phyloP scores from a whole-genome alignment of 1,140 invertebrate genomes.

The Harlomillsia oculata region DNA sequence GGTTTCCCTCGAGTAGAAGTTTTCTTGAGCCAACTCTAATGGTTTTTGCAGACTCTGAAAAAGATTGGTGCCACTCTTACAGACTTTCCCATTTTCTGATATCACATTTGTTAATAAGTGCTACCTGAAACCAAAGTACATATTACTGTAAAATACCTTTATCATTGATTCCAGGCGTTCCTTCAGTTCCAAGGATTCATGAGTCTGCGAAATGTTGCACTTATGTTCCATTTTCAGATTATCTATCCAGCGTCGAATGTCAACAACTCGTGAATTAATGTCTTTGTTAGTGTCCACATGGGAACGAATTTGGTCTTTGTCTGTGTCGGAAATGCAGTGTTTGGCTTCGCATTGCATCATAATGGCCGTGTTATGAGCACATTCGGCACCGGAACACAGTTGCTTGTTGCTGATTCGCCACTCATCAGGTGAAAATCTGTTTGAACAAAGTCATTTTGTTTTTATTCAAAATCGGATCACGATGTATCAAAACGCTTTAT shows the following conservation, averaged over 20 bases:
- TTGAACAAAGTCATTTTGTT: not conserved
- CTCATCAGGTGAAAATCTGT: constrained; percentile 26
- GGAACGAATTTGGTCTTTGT: constrained; percentile 25
- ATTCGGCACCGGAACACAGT: constrained; percentile 26
- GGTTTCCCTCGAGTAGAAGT: constrained; percentile 19
- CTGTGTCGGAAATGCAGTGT: constrained; percentile 15
- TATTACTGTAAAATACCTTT: constrained; percentile 1
- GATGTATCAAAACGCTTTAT: not conserved
- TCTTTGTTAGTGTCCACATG: constrained; percentile 21
- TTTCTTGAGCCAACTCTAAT: constrained; percentile 26
- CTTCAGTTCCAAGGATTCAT: constrained; percentile 25
- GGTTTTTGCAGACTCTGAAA: constrained; percentile 21
- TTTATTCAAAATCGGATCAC: not conserved
- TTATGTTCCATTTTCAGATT: constrained; percentile 18
- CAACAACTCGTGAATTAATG: constrained; percentile 14
- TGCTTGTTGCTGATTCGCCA: constrained; percentile 30
- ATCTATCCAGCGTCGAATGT: constrained; percentile 13
- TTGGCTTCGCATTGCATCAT: constrained; percentile 20
- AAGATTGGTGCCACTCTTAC: not conserved
- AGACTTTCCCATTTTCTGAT: not conserved
- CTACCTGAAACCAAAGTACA: not conserved
- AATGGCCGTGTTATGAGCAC: constrained; percentile 23
- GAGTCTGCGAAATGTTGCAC: constrained; percentile 23
- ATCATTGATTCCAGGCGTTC: constrained; percentile 26
- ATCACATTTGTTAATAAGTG: not conserved